Base-by-base conservation (phyloP, 1,140 invertebrate genomes). In the Polypedilum pembai region DNA sequence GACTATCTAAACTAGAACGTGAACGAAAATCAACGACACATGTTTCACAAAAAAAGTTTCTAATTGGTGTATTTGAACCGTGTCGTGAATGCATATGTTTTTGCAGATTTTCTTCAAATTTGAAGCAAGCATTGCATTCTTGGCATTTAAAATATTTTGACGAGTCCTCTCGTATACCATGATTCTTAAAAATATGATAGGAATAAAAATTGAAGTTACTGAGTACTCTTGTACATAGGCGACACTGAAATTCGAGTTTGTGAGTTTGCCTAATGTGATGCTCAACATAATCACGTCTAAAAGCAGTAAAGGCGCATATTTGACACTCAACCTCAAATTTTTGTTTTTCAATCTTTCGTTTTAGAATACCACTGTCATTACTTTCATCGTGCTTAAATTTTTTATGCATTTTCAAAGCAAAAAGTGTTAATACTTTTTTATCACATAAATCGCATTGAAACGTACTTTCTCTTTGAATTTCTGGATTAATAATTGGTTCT, bases 41-140 rank as follows among this genome's bases (percentile, higher is more conserved):
- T 8, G n/a, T 4, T 56, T 56, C n/a, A 15, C 45, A 56, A 56
- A 56, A 56, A 15, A 15, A n/a, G 15, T 15, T 56, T 56, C 45
- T 12, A 15, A 4, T 12, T 56, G 45, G 45, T 12, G 45, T 12
- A 56, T 56, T 56, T 8, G 12, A 17, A 10, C 17, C 17, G 20
- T 69, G 65, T 18, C 18, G 8, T 1, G 17, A 4, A 5, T 20
- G 3, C 4, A 0, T 69, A 69, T 69, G 65, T 8, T 69, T 18
- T 18, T 69, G 65, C 1, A 69, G 17, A 69, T 69, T 69, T 69
- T 69, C 65, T 10, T 69, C 65, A 69, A 69, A 18, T 69, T 69
- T 69, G 17, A 69, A 69, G 17, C 18, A 69, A 18, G 3, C 8
- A 7, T 69, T 18, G 20, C 65, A 69, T 2, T 69, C 20, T 20